A percentile compares a stretch with the other conserved stretches of the same genome.
Conservation (phyloP, 2,888 invertebrate genomes). For the Leptinotarsa juncta region DNA sequence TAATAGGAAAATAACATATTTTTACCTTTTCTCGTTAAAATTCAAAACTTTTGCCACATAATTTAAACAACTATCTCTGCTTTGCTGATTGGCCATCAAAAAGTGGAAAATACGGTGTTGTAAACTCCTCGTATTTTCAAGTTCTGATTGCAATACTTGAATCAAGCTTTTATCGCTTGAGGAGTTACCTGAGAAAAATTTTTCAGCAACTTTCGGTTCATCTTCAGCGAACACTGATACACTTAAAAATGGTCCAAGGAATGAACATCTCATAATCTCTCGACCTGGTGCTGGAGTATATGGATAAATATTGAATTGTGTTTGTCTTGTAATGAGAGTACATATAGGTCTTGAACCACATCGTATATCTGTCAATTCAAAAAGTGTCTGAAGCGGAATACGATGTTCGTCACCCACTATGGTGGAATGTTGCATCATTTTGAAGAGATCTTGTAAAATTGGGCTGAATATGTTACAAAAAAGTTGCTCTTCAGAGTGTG, state of each 20-base stretch:
- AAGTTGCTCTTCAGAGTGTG: conserved; percentile 70
- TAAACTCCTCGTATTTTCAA: conserved; percentile 81
- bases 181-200: conserved; percentile 69
- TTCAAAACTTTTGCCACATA: conserved; percentile 84
- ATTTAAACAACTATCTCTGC: conserved; percentile 81
- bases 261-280: conserved; percentile 87
- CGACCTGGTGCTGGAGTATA: conserved; percentile 84
- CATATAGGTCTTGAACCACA: conserved; percentile 83
- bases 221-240: conserved; percentile 95
- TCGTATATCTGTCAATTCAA: conserved; percentile 84
- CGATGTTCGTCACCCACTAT: conserved; percentile 77
- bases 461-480: conserved; percentile 74
- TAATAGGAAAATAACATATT: background rate
- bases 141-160: conserved; percentile 79
- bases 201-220: conserved; percentile 73
- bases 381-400: conserved; percentile 71
- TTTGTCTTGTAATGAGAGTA: conserved; percentile 68
- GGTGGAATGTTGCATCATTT: conserved; percentile 76
- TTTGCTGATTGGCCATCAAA: conserved; percentile 83
- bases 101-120: conserved; percentile 87
- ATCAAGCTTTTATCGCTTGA: conserved; percentile 75
- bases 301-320: conserved; percentile 80
- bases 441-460: conserved; percentile 78
- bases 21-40: conserved; percentile 81
- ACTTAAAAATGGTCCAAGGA: conserved; percentile 91